Evolutionary conservation across 2,888 invertebrate species (phyloP).

Genomic region (Drosophila kuntzei): DNA sequence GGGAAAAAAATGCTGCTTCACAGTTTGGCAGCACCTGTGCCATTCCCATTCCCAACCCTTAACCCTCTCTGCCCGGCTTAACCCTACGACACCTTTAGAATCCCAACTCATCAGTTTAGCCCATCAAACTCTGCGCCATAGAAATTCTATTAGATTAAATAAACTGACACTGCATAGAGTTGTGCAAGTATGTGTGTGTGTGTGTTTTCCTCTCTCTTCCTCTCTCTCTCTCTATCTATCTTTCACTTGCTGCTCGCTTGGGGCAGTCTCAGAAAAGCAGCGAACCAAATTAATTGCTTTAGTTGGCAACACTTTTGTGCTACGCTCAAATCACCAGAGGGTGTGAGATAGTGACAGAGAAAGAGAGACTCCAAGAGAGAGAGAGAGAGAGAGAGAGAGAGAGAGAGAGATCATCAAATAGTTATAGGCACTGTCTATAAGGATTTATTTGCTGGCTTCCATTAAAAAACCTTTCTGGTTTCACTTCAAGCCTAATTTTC

Average conservation of each 20-base stretch:
- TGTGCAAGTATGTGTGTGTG: conserved; percentile 34
- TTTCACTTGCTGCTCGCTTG: conserved; percentile 18
- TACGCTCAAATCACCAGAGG: conserved; percentile 2
- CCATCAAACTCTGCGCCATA: conserved; percentile 41
- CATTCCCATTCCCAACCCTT: conserved; percentile 43
- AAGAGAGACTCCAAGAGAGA: not conserved
- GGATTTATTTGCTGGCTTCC: not conserved
- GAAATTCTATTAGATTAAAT: conserved; percentile 74
- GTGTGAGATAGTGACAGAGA: not conserved
- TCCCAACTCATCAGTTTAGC: conserved; percentile 19
- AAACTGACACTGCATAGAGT: conserved; percentile 62
- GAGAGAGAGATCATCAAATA: not conserved
- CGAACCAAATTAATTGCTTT: conserved; percentile 68
- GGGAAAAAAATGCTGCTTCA: not conserved
- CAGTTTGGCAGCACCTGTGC: conserved; percentile 42
- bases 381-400: not conserved
- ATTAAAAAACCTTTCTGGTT: not conserved
- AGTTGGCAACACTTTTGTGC: conserved; percentile 42
- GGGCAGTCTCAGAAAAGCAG: conserved; percentile 43
- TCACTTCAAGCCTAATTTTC: not conserved
- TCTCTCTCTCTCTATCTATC: not conserved
- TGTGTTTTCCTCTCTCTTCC: conserved; percentile 8
- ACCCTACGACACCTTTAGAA: not conserved
- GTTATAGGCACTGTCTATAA: not conserved
- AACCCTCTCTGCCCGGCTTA: not conserved